Conservation (phyloP, 35 echinoderm and acorn worm species). For the Stichopus chloronotus region DNA sequence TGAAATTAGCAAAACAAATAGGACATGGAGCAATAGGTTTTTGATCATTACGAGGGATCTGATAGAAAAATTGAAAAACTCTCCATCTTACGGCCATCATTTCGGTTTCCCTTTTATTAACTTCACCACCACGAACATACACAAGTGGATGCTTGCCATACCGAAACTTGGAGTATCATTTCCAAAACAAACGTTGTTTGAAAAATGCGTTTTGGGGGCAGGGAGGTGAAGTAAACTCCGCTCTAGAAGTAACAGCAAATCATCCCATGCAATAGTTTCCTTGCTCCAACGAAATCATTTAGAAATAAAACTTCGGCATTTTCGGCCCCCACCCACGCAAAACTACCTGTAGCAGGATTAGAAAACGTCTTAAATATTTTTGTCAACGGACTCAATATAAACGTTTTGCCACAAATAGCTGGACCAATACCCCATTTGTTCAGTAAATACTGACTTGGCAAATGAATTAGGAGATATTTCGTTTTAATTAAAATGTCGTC, state of each 20-base stretch:
- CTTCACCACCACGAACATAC: neutral
- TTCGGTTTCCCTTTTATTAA: constrained; percentile 14
- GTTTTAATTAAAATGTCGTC: neutral
- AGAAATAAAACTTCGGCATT: constrained; percentile 2
- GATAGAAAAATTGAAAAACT: neutral
- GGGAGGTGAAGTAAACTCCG: neutral
- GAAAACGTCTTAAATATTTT: neutral
- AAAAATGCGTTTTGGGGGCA: constrained; percentile 20
- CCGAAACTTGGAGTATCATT: neutral
- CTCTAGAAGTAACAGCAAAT: constrained; percentile 27
- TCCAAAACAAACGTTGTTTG: neutral
- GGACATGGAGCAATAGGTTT: neutral
- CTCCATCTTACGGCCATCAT: constrained; percentile 46
- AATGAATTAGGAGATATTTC: neutral
- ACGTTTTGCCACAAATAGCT: constrained; percentile 38
- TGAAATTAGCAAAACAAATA: neutral
- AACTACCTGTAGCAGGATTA: constrained; percentile 24
- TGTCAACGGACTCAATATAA: constrained; percentile 1
- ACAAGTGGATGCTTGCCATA: neutral
- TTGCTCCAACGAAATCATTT: constrained; percentile 8
- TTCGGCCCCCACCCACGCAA: constrained; percentile 38
- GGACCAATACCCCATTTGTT: neutral
- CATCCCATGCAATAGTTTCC: constrained; percentile 11
- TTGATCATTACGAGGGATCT: neutral
- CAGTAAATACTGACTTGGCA: neutral